These are phyloP conservation scores for Euglossa dilemma DNA, from an alignment of 1,140 invertebrate species.

Conservation along the genomic window DNA sequence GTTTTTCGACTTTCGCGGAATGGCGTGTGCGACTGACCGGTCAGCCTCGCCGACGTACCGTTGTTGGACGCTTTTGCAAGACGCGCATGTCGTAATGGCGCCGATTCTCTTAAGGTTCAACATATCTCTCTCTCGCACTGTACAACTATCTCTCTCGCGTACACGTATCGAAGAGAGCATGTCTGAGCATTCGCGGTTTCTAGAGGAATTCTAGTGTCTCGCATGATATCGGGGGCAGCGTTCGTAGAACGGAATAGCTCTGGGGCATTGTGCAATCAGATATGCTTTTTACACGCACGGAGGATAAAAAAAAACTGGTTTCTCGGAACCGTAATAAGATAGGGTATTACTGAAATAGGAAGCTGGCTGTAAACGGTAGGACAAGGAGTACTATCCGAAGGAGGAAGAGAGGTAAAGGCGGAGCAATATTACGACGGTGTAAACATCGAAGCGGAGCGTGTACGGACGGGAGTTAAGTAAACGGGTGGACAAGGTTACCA, in stretches of 20 bases:
- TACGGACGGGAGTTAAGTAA: neutral
- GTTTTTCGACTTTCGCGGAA: constrained; percentile 67
- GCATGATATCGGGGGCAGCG: constrained; percentile 40
- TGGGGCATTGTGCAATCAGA: constrained; percentile 33
- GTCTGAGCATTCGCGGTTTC: constrained; percentile 41
- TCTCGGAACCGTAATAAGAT: neutral
- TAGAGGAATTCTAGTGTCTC: constrained; percentile 49
- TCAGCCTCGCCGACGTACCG: constrained; percentile 61
- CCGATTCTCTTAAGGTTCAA: constrained; percentile 66
- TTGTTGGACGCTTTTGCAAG: constrained; percentile 67
- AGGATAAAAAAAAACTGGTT: neutral
- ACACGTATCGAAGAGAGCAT: constrained; percentile 35
- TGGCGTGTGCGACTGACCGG: constrained; percentile 71
- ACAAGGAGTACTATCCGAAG: neutral
- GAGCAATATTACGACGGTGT: neutral
- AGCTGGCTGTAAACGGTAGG: too few species aligned
- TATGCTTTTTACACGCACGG: neutral
- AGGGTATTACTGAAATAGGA: neutral
- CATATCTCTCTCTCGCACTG: constrained; percentile 35
- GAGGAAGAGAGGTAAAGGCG: neutral
- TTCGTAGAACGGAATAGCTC: constrained; percentile 41
- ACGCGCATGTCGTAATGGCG: constrained; percentile 77
- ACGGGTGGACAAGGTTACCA: constrained; percentile 36
- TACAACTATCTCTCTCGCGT: constrained; percentile 8
- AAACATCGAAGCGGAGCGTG: neutral